Conservation (phyloP, 2,888 invertebrate species). For the Amphipoea oculea region DNA sequence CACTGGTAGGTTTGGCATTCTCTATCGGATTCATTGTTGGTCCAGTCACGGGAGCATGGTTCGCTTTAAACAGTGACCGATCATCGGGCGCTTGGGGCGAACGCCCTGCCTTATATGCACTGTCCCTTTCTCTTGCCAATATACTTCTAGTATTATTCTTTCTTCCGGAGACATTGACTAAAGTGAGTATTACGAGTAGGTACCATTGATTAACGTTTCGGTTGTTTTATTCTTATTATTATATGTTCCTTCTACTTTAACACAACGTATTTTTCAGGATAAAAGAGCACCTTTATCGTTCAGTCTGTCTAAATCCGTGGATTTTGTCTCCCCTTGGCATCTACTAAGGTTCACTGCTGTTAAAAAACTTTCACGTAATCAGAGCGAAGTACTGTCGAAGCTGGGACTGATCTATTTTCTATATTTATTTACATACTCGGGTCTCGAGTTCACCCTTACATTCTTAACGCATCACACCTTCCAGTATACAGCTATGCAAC, state of each 20-base stretch:
- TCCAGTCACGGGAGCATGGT: slow-evolving; percentile 97
- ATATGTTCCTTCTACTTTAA: slow-evolving; percentile 40
- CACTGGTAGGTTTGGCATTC: slow-evolving; percentile 99
- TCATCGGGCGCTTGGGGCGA: slow-evolving; percentile 93
- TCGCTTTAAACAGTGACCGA: slow-evolving; percentile 92
- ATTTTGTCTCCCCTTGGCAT: slow-evolving; percentile 86
- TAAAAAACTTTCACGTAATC: slow-evolving; percentile 91
- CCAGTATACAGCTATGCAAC: slow-evolving; percentile 97
- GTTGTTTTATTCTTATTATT: not conserved
- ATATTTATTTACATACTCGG: slow-evolving; percentile 98
- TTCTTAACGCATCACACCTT: slow-evolving; percentile 98
- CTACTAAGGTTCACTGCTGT: slow-evolving; percentile 92
- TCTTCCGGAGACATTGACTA: slow-evolving; percentile 96
- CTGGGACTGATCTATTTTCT: slow-evolving; percentile 96
- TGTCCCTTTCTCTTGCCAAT: slow-evolving; percentile 94
- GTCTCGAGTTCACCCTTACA: slow-evolving; percentile 98
- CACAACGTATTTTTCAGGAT: slow-evolving; percentile 87
- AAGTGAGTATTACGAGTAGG: slow-evolving; percentile 81
- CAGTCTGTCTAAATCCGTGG: slow-evolving; percentile 92
- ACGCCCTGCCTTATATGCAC: slow-evolving; percentile 94
- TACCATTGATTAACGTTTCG: not conserved
- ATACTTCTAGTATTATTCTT: slow-evolving; percentile 93
- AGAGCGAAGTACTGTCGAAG: slow-evolving; percentile 91
- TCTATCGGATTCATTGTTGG: slow-evolving; percentile 99
- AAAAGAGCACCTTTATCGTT: slow-evolving; percentile 93